Conservation (phyloP, 2,113 vertebrate genomes). For the Bufo gargarizans region DNA sequence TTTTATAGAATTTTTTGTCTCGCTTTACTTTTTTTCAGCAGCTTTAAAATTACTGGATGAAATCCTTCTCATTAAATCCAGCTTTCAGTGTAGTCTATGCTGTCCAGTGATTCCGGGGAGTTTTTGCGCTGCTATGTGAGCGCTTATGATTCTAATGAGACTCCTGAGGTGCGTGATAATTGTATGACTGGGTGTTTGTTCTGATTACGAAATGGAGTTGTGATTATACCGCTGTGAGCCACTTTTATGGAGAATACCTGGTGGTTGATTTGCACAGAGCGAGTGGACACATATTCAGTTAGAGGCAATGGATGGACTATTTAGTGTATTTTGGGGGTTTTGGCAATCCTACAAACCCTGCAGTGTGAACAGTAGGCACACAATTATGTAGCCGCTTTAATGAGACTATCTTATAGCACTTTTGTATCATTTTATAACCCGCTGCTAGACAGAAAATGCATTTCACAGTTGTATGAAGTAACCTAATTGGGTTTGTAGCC, state of each 20-base stretch:
- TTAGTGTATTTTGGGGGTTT: conserved; percentile 2
- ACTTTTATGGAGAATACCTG: neutral
- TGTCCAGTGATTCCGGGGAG: neutral
- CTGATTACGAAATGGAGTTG: neutral
- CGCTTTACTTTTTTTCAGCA: neutral
- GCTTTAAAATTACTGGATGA: neutral
- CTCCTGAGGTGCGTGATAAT: neutral
- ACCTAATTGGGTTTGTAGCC: neutral
- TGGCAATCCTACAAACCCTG: conserved; percentile 1
- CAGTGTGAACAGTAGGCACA: conserved; percentile 22
- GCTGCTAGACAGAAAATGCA: conserved; percentile 25
- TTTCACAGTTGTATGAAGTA: conserved; percentile 37
- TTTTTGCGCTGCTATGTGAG: neutral
- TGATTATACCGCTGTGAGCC: conserved; percentile 5
- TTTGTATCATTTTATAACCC: conserved; percentile 39
- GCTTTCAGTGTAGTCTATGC: neutral
- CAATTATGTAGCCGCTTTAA: conserved; percentile 47
- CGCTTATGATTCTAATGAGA: neutral
- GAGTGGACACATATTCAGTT: neutral
- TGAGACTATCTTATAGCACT: conserved; percentile 40
- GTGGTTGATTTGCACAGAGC: conserved; percentile 18
- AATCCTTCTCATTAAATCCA: neutral
- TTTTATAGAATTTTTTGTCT: neutral
- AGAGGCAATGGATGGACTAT: conserved; percentile 3
- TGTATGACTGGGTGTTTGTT: conserved; percentile 21